Percentiles rank a stretch among this genome's conserved stretches.
These are phyloP conservation scores for Grammomys surdaster DNA, from an alignment of 2,113 vertebrate species.

Conservation along the genomic window DNA sequence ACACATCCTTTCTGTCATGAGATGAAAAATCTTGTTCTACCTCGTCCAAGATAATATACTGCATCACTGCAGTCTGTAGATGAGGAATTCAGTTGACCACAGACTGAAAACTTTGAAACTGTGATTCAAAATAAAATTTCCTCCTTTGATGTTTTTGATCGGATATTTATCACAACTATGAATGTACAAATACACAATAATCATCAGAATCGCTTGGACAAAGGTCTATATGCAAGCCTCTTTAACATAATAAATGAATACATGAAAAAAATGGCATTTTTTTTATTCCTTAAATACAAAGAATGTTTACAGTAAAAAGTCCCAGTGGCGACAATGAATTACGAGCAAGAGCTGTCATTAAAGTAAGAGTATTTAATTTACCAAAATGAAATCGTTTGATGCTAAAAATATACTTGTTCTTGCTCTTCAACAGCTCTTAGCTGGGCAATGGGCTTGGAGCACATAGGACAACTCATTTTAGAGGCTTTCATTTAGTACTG, in stretches of 20 bases:
- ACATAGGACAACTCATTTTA: background rate
- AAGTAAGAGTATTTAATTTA: background rate
- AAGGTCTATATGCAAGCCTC: background rate
- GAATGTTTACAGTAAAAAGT: background rate
- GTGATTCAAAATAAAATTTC: background rate
- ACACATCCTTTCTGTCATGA: background rate
- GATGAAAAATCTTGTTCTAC: background rate
- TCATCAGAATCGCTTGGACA: background rate
- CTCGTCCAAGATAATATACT: background rate
- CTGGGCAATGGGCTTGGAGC: background rate
- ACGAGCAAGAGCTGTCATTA: background rate
- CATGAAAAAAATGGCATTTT: background rate
- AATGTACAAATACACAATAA: background rate
- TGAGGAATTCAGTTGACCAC: background rate
- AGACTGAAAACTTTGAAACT: background rate
- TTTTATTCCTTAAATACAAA: conserved; percentile 36
- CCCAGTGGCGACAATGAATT: background rate
- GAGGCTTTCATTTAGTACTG: background rate
- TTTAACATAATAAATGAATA: conserved; percentile 14
- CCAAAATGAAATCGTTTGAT: conserved; percentile 17
- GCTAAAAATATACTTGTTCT: background rate
- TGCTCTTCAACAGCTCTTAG: conserved; percentile 20
- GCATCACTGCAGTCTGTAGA: background rate
- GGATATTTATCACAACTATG: background rate
- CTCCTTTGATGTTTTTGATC: background rate